Percentiles rank a stretch among this genome's conserved stretches.
phyloP scores from a whole-genome alignment of 1,140 invertebrate species.

The Drosophila repletoides region DNA sequence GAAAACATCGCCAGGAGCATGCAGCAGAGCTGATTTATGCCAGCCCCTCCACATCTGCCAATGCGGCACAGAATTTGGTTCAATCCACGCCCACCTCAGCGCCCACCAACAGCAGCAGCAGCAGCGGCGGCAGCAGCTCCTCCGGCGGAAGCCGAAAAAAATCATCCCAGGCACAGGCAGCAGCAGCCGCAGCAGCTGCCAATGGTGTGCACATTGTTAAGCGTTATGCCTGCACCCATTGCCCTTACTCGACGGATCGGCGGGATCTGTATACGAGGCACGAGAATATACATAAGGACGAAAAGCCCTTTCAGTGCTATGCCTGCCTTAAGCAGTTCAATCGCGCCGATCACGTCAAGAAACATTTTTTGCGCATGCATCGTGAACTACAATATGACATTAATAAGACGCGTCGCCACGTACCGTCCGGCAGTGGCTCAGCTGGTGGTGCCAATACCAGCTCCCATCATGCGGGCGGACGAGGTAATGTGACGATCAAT shows the following conservation, averaged over 20 bases:
- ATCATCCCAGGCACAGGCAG: conserved; percentile 57
- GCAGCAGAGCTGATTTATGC: conserved; percentile 73
- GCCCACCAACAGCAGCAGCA: conserved; percentile 49
- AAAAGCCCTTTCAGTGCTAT: conserved; percentile 96
- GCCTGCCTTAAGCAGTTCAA: conserved; percentile 96
- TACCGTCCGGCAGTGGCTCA: conserved; percentile 36
- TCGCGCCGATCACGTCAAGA: conserved; percentile 96
- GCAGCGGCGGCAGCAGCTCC: conserved; percentile 66
- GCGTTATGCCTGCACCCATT: conserved; percentile 92
- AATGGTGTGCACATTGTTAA: conserved; percentile 84
- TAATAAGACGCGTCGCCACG: conserved; percentile 86
- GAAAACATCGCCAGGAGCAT: conserved; percentile 78
- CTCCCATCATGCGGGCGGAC: conserved; percentile 64
- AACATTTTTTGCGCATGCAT: conserved; percentile 95
- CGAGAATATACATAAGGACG: conserved; percentile 97
- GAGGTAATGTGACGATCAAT: conserved; percentile 77
- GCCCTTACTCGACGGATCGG: conserved; percentile 94
- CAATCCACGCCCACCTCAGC: conserved; percentile 73
- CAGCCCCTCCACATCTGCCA: conserved; percentile 73
- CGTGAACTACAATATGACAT: conserved; percentile 92
- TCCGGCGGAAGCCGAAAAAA: conserved; percentile 65
- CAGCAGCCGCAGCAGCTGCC: conserved; percentile 54
- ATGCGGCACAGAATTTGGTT: conserved; percentile 62
- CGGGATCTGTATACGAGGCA: conserved; percentile 97
- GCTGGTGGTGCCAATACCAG: conserved; percentile 19